Percentiles rank a stretch among this genome's conserved stretches.
These are phyloP conservation scores for Pachyramphus minor DNA, from an alignment of 2,113 vertebrate species.

Conservation along the genomic window DNA sequence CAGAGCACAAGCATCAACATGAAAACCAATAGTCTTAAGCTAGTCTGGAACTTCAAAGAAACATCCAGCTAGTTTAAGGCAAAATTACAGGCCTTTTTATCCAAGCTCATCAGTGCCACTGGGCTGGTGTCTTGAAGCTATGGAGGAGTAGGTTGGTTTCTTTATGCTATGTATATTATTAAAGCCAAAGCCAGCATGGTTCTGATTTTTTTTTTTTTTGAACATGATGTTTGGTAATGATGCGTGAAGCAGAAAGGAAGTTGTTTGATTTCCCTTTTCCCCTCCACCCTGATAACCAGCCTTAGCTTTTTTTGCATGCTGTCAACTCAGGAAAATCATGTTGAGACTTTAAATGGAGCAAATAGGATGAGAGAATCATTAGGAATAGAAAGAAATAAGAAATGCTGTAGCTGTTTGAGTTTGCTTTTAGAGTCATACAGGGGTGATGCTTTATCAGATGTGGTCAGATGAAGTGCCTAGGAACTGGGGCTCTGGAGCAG, in stretches of 20 bases:
- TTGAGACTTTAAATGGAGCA: not conserved
- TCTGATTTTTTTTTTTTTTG: not conserved
- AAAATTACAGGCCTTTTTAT: not conserved
- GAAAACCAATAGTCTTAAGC: not conserved
- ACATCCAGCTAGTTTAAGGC: not conserved
- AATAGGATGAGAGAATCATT: not conserved
- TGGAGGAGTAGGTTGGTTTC: not conserved
- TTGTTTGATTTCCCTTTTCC: not conserved
- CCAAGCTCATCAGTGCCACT: not conserved
- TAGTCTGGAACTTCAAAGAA: not conserved
- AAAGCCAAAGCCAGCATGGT: not conserved
- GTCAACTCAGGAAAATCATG: not conserved
- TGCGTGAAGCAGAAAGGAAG: constrained; percentile 14
- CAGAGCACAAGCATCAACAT: not conserved
- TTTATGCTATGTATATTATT: not conserved
- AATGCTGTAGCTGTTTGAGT: not conserved
- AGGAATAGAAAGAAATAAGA: not conserved
- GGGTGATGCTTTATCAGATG: too few species aligned
- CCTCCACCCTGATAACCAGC: not conserved
- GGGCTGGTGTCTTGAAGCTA: not conserved
- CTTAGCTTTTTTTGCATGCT: not conserved
- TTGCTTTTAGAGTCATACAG: not conserved
- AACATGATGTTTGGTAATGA: not conserved
- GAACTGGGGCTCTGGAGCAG: not conserved
- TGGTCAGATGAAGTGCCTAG: not conserved